Conservation (phyloP, 2,888 invertebrate genomes). For the Chloroclysta siterata region DNA sequence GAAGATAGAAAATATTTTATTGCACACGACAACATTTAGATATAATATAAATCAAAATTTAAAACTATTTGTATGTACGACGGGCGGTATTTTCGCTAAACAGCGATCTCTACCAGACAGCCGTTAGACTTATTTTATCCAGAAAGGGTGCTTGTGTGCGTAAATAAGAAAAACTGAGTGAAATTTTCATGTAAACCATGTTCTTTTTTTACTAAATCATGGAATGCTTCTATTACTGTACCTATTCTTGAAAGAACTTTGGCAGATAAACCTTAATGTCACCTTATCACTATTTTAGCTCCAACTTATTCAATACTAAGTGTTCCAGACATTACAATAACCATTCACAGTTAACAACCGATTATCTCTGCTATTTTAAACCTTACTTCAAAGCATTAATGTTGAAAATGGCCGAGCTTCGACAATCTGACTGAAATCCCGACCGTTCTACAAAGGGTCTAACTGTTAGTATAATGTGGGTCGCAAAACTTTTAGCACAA, state of each 20-base stretch:
- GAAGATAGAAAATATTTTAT: too few relatives aligned
- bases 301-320: slow-evolving; percentile 6
- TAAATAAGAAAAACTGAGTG: too few relatives aligned
- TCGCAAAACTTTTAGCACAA: slow-evolving; percentile 18
- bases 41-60: too few relatives aligned
- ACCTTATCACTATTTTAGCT: background rate
- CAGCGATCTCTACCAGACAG: too few relatives aligned
- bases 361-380: background rate
- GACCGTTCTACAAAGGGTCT: slow-evolving; percentile 13
- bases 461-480: slow-evolving; percentile 18
- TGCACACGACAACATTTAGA: too few relatives aligned
- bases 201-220: too few relatives aligned
- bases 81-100: too few relatives aligned
- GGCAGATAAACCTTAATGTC: slow-evolving; percentile 7
- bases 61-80: too few relatives aligned
- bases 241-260: background rate
- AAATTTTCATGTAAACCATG: too few relatives aligned
- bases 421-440: background rate
- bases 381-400: slow-evolving; percentile 2
- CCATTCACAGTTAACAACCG: background rate
- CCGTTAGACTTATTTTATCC: too few relatives aligned
- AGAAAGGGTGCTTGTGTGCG: too few relatives aligned
- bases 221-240: too few relatives aligned
- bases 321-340: slow-evolving; percentile 14
- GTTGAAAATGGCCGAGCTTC: background rate